A percentile compares a stretch with the other conserved stretches of the same genome.
Conservation (phyloP, 2,113 vertebrate species). For the Macaca mulatta region DNA sequence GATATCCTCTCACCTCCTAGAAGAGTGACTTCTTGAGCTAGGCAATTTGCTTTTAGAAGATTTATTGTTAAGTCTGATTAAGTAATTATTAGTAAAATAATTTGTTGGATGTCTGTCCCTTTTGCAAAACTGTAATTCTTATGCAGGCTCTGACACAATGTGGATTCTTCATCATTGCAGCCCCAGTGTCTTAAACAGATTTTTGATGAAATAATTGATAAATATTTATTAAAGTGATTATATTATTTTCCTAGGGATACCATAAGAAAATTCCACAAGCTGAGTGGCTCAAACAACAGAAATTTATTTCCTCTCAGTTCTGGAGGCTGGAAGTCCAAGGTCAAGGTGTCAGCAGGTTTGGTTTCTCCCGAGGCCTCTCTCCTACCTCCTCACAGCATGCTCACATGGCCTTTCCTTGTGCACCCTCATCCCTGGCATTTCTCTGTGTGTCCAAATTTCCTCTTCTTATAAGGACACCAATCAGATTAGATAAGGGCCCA, state of each 20-base stretch:
- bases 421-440: fast-evolving
- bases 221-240: background rate
- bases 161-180: no score
- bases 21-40: background rate
- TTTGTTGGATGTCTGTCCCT: background rate
- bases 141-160: background rate
- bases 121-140: background rate
- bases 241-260: no score
- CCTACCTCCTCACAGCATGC: fast-evolving
- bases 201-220: background rate
- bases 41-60: background rate
- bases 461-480: background rate
- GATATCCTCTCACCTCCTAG: background rate
- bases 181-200: background rate
- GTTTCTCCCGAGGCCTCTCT: background rate
- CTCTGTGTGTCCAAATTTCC: background rate
- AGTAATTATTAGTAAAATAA: constrained; percentile 19
- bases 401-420: background rate
- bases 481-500: background rate
- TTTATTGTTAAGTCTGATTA: background rate
- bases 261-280: background rate
- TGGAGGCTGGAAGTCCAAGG: background rate
- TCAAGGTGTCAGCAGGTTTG: background rate
- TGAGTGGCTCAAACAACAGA: background rate
- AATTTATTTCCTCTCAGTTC: background rate